Evolutionary conservation across 2,888 invertebrate species (phyloP), one percentile per base, ranked within the genome.

Genomic region (Polyommatus iphigenia): DNA sequence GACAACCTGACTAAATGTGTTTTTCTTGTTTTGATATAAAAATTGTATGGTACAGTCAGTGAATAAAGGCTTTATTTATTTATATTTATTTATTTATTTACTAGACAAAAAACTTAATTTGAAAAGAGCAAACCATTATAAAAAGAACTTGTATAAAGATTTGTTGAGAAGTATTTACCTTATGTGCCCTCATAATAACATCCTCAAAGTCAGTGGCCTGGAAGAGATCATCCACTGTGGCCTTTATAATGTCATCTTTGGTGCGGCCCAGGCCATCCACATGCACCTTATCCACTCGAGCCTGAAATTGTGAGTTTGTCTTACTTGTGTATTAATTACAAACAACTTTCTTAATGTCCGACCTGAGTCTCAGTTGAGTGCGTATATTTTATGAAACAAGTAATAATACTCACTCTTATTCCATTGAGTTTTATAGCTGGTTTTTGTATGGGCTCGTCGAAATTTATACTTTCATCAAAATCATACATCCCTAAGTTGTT

Each of bases 251-350:
- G 86, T 99, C 99, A 88, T 98, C 97, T 89, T 98, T 98, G 0
- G 99, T 99, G 79, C 98, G 94, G 62, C 92, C 94, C 20, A 99
- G 89, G 0, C 99, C 99, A 85, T 98, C 97, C 76, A 99, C 95
- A 83, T 97, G 96, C 46, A 99, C 96, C 82, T 96, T 95, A 87
- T 98, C 98, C 2, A 99, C 98, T 77, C 97, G 95, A 0, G 97
- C 98, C 96, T 96, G 86, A 88, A 89, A 41, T 78, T 46, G 46
- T 46, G 18, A 75, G 32, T 46, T 46, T 3, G 10, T 46, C 46
- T 46, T 46, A 46, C 10, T 10, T 3, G 10, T 46, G 10, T 41
- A 10, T 41, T 41, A 41, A 8, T 41, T 13, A 13, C 46, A 46
- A 24, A 62, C 8, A 62, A 24, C 13, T 20, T 13, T 62, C 8